A percentile compares a stretch with the other conserved stretches of the same genome.
Conservation (phyloP, 1,140 invertebrate species). For the Sweltsa coloradensis region DNA sequence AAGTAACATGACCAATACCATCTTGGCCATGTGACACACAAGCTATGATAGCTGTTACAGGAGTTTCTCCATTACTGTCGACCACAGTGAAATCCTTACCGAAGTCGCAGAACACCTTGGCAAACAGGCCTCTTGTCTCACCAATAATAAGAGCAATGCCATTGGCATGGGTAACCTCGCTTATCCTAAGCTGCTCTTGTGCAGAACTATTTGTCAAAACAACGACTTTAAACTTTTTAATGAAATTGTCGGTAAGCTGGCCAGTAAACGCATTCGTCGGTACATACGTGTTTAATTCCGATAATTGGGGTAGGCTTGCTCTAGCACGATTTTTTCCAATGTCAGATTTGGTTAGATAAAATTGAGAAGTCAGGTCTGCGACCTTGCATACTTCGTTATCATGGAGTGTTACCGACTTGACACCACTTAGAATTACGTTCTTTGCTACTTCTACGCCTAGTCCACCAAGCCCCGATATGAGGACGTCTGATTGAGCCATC, state of each 20-base stretch:
- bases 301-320: slow-evolving; percentile 60
- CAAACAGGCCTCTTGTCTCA: slow-evolving; percentile 83
- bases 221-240: slow-evolving; percentile 77
- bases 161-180: slow-evolving; percentile 65
- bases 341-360: slow-evolving; percentile 74
- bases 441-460: slow-evolving; percentile 97
- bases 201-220: slow-evolving; percentile 73
- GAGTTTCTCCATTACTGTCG: slow-evolving; percentile 82
- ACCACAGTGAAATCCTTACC: slow-evolving; percentile 73
- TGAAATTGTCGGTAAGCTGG: slow-evolving; percentile 59
- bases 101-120: slow-evolving; percentile 93
- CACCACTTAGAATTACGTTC: slow-evolving; percentile 94
- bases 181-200: slow-evolving; percentile 66
- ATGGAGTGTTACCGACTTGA: slow-evolving; percentile 93
- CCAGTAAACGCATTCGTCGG: slow-evolving; percentile 59
- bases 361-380: slow-evolving; percentile 66
- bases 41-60: slow-evolving; percentile 76
- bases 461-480: slow-evolving; percentile 87
- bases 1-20: slow-evolving; percentile 72
- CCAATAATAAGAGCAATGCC: slow-evolving; percentile 81
- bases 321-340: slow-evolving; percentile 82
- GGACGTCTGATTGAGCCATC: slow-evolving; percentile 86
- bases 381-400: slow-evolving; percentile 52
- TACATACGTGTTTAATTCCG: slow-evolving; percentile 94
- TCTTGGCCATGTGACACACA: slow-evolving; percentile 72